Percentiles rank a stretch among this genome's conserved stretches.
These are phyloP conservation scores for Agraylea sexmaculata DNA, from an alignment of 1,140 invertebrate species.

Conservation along the genomic window DNA sequence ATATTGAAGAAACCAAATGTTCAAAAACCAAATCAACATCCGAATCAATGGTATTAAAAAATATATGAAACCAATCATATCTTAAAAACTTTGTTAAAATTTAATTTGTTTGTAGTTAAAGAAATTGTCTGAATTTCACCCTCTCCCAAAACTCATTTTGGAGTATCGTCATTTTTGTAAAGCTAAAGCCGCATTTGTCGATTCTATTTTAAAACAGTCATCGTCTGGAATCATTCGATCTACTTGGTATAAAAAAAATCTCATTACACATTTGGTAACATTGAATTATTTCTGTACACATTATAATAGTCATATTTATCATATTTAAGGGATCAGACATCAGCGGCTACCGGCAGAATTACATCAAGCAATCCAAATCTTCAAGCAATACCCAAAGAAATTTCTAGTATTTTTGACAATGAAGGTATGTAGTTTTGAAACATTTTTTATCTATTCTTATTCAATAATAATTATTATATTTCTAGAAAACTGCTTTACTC, in stretches of 20 bases:
- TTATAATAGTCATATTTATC: conserved; percentile 4
- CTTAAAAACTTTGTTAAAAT: conserved; percentile 5
- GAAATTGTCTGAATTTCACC: conserved; percentile 32
- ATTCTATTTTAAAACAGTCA: conserved; percentile 39
- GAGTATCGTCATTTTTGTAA: conserved; percentile 43
- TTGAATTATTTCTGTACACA: conserved; percentile 5
- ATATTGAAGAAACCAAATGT: conserved; percentile 34
- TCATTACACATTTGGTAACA: not conserved
- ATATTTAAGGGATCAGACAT: conserved; percentile 40
- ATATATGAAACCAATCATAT: conserved; percentile 1
- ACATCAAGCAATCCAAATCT: conserved; percentile 45
- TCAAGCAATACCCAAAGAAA: conserved; percentile 44
- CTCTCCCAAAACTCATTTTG: conserved; percentile 41
- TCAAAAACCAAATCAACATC: conserved; percentile 43
- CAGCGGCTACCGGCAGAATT: conserved; percentile 46
- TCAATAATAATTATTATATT: conserved; percentile 5
- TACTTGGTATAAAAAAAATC: conserved; percentile 30
- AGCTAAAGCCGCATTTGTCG: conserved; percentile 45
- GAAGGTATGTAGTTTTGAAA: too few species aligned
- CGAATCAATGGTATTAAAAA: conserved; percentile 34
- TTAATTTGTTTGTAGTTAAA: conserved; percentile 27
- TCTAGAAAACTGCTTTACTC: not conserved
- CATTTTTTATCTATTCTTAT: conserved; percentile 8
- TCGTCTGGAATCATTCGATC: conserved; percentile 32
- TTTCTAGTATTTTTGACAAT: conserved; percentile 33